These are phyloP conservation scores for Pseudomyrmex cubaensis DNA, from an alignment of 1,140 invertebrate species.

Conservation along the genomic window DNA sequence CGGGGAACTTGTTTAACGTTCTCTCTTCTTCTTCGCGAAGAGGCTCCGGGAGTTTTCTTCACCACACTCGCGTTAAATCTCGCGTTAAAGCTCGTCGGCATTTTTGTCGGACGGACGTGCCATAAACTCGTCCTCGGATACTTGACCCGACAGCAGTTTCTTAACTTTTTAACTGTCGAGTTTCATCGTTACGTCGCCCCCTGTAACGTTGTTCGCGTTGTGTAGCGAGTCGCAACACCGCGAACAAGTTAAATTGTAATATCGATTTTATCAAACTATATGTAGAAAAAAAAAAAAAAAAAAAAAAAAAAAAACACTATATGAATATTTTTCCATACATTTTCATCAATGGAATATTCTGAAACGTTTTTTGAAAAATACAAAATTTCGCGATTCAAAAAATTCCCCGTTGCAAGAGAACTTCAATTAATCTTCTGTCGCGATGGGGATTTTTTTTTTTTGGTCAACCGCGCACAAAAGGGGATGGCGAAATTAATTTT, in stretches of 20 bases:
- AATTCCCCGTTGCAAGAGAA: background rate
- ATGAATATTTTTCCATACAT: too few species aligned
- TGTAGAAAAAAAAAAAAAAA: background rate
- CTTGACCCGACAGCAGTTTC: slow-evolving; percentile 17
- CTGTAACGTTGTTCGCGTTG: background rate
- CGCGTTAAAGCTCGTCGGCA: slow-evolving; percentile 7
- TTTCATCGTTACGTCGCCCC: background rate
- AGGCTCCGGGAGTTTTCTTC: slow-evolving; percentile 5
- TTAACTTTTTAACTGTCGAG: slow-evolving; percentile 24
- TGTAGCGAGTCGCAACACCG: background rate
- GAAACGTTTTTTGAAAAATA: background rate
- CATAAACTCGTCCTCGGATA: slow-evolving; percentile 38
- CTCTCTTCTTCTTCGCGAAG: background rate
- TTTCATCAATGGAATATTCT: background rate
- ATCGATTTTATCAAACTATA: background rate
- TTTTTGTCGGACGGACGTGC: slow-evolving; percentile 41
- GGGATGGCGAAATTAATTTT: slow-evolving; percentile 23
- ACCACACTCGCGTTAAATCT: slow-evolving; percentile 19
- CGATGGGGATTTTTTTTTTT: slow-evolving; percentile 1
- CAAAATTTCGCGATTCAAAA: too few species aligned
- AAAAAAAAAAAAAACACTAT: background rate
- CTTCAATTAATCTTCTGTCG: slow-evolving; percentile 12
- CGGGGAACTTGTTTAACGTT: background rate
- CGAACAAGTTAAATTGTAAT: background rate
- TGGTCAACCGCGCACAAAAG: slow-evolving; percentile 8